Percentiles rank a stretch among this genome's conserved stretches.
Conservation (phyloP, 2,797 vertebrate species). For the Chloroceryle inda region DNA sequence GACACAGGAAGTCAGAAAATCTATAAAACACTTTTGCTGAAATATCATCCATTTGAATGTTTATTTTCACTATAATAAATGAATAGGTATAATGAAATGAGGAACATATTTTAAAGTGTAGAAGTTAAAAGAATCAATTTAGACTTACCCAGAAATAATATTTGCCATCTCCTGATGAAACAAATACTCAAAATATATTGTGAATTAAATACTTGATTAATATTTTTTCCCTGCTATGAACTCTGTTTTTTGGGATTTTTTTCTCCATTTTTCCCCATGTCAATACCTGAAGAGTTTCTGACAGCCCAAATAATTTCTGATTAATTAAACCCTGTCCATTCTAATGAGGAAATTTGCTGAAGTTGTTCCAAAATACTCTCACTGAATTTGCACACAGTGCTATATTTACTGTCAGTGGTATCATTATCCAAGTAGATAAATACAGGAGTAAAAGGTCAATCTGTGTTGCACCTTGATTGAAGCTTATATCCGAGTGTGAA, state of each 20-base stretch:
- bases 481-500: not conserved
- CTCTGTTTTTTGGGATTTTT: not conserved
- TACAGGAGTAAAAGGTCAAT: not conserved
- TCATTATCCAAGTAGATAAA: not conserved
- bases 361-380: not conserved
- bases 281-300: not conserved
- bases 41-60: not conserved
- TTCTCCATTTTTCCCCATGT: fast-evolving
- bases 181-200: not conserved
- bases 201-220: not conserved
- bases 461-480: not conserved
- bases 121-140: not conserved
- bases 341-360: not conserved
- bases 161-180: not conserved
- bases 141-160: not conserved
- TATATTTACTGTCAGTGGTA: not conserved
- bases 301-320: not conserved
- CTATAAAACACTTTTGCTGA: not conserved
- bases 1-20: not conserved
- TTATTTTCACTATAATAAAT: not conserved
- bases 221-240: not conserved
- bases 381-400: fast-evolving
- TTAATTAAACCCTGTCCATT: not conserved
- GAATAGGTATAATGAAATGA: not conserved
- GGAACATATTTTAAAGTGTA: not conserved